Conservation (phyloP, 2,888 invertebrate species). For the Deilephila porcellus region DNA sequence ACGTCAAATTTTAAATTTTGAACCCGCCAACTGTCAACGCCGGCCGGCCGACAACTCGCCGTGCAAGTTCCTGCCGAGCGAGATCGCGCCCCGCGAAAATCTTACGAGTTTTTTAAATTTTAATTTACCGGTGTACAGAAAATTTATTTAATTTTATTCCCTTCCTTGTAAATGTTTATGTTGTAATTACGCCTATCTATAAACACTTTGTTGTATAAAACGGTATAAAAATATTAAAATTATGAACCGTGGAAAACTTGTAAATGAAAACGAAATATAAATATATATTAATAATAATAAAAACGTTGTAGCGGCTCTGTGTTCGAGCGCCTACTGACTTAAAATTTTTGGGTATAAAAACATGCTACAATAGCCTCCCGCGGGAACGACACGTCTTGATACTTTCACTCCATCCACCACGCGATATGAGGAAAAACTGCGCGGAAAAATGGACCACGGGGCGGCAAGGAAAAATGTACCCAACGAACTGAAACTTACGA, state of each 20-base stretch:
- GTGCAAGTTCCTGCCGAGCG: conserved; percentile 13
- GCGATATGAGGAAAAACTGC: conserved; percentile 44
- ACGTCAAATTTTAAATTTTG: conserved; percentile 56
- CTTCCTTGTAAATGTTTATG: conserved; percentile 51
- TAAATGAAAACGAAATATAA: conserved; percentile 85
- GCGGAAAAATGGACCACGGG: conserved; percentile 33
- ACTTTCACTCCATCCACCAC: conserved; percentile 59
- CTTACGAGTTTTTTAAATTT: conserved; percentile 16
- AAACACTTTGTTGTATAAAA: conserved; percentile 84
- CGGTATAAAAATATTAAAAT: conserved; percentile 85
- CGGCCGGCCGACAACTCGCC: conserved; percentile 30
- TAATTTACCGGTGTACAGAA: conserved; percentile 28
- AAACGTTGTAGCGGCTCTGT: conserved; percentile 83
- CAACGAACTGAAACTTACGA: neutral
- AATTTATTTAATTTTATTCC: conserved; percentile 35
- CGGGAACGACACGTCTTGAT: conserved; percentile 69
- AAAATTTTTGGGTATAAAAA: conserved; percentile 86
- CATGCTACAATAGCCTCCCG: conserved; percentile 84
- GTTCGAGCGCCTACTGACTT: conserved; percentile 85
- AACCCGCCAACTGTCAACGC: conserved; percentile 68
- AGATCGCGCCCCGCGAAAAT: conserved; percentile 23
- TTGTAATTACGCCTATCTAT: conserved; percentile 79
- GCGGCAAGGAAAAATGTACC: neutral
- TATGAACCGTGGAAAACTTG: conserved; percentile 84
- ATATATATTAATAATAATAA: conserved; percentile 85